Percentiles rank a stretch among this genome's conserved stretches.
These are phyloP conservation scores for Cichlasoma orientale DNA, from an alignment of 2,797 vertebrate species.

Conservation along the genomic window DNA sequence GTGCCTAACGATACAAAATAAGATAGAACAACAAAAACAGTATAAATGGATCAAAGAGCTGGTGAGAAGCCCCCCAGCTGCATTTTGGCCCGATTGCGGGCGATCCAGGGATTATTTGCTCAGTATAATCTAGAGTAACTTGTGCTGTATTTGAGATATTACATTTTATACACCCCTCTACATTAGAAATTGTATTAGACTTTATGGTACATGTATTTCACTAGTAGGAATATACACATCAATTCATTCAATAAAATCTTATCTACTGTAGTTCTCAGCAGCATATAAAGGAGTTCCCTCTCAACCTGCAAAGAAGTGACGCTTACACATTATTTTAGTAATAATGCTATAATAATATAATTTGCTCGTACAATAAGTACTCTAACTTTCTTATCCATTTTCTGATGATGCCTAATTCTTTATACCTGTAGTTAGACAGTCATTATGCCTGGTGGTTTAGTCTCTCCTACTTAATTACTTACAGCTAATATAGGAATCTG, in stretches of 20 bases:
- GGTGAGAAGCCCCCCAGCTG: too few relatives aligned
- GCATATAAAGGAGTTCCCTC: neutral
- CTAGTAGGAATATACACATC: neutral
- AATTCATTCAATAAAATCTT: neutral
- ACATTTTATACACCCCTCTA: neutral
- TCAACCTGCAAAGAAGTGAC: rapidly evolving
- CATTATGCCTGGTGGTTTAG: neutral
- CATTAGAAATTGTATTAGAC: neutral
- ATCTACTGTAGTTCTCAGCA: neutral
- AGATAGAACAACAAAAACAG: too few relatives aligned
- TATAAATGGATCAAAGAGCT: too few relatives aligned
- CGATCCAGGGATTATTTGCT: too few relatives aligned
- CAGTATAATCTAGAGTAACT: too few relatives aligned
- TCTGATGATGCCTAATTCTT: neutral
- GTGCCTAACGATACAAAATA: too few relatives aligned
- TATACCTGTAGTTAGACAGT: neutral
- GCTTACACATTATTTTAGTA: neutral
- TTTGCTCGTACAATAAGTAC: neutral
- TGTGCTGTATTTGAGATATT: too few relatives aligned
- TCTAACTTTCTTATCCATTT: neutral
- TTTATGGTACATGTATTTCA: neutral
- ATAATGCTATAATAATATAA: rapidly evolving
- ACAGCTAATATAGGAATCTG: neutral
- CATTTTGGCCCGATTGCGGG: too few relatives aligned
- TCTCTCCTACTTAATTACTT: neutral